Evolutionary conservation across 2,888 invertebrate genomes (phyloP), one percentile per base, ranked within the genome.

Genomic region (Linyphia triangularis): DNA sequence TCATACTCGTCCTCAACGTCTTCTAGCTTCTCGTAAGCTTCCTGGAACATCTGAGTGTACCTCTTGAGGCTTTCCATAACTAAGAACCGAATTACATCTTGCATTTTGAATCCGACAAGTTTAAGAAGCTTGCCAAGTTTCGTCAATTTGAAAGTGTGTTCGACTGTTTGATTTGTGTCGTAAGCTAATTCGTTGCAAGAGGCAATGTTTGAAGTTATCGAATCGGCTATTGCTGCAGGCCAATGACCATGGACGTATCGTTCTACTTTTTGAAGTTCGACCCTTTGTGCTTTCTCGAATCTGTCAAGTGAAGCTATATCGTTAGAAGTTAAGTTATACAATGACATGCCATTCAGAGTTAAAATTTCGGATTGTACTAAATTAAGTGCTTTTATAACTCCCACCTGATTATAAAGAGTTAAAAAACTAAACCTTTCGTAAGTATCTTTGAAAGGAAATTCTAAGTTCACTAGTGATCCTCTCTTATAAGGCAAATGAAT

Each of bases 51-150:
- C 10, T 19, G n/a, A 28, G 72, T 43, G 33, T 59, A 89, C n/a
- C 51, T 51, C 1, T n/a, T 19, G 2, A 89, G 24, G 0, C 72
- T 78, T 26, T 59, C 61, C 19, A 40, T 72, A 4, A 89, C 70
- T 19, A 89, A 13, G 19, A 30, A 67, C 1, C 89, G 70, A 28
- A 67, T 83, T 9, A 82, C 67, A 37, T 89, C 89, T 28, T 85
- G 81, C 85, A 89, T 89, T 77, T 82, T 89, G 30, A 72, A 85
- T 13, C 13, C 43, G 5, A 85, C 16, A 24, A 73, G 43, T 24
- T 19, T 81, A 9, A 89, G 51, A 19, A 89, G 61, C 43, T 77
- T 85, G 22, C 84, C 84, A 4, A 89, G 51, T 63, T 89, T 89
- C 13, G 85, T 85, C 10, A 79, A n/a, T 26, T 28, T 22, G 43